Evolutionary conservation across 2,888 invertebrate genomes (phyloP), one percentile per base, ranked within the genome.

Genomic region (Drosophila macrospina): DNA sequence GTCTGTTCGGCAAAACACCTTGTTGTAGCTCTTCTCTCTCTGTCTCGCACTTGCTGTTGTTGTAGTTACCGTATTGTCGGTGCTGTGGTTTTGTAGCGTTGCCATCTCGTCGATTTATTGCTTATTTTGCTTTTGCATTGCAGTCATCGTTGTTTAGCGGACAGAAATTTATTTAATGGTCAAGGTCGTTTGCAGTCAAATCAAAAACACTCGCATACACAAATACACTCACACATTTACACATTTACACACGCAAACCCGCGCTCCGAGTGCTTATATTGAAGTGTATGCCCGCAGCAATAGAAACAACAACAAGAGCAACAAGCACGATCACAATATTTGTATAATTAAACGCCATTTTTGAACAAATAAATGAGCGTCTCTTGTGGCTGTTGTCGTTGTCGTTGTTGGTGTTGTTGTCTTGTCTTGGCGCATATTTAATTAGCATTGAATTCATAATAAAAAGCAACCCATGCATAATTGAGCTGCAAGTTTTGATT

Each of bases 181-280:
- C 87, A 89, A 88, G 87, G 89, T 85, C 87, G 85, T 74, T 80
- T 80, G 75, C 78, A 78, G 82, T 79, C 79, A 74, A 88, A 82
- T 75, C 75, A 74, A 71, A 69, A 28, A 59, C 61, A 68, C 26
- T 44, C 16, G 66, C 5, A 11, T 7, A 59, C 50, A 69, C 36
- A 47, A 4, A 36, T 13, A 41, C 47, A 47, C 20, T 37, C 32
- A 36, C 15, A 42, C n/a, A 41, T 8, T 5, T 13, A 55, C 10
- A 52, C 11, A 63, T 30, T 30, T 13, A 47, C 5, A 42, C 34
- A 44, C 37, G 48, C 48, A 51, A 24, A 8, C 55, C 44, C 36
- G 44, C 41, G 65, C 41, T 63, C 45, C 24, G 51, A 56, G 30
- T 47, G 54, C 26, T 39, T 26, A 48, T 51, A 42, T 28, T 59